phyloP scores from a whole-genome alignment of 2,113 vertebrate species.

The Pelvicachromis taeniatus region DNA sequence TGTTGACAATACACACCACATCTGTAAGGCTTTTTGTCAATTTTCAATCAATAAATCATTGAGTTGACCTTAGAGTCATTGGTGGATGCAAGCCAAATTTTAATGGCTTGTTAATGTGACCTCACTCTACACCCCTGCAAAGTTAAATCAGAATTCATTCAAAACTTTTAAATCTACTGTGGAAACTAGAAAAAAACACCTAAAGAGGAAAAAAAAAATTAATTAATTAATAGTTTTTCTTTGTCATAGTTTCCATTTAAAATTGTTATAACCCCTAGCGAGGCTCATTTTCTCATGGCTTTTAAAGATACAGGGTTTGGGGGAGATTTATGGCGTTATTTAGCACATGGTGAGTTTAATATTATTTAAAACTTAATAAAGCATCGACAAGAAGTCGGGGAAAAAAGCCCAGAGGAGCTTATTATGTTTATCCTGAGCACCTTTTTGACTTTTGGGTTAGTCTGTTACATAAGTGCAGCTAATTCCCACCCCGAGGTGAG shows the following conservation, averaged over 20 bases:
- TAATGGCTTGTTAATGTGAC: background rate
- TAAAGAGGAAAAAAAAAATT: background rate
- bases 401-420: background rate
- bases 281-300: background rate
- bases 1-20: background rate
- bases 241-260: background rate
- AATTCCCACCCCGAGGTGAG: constrained; percentile 40
- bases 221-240: background rate
- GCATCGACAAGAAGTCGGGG: background rate
- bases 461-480: constrained; percentile 14
- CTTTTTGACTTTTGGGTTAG: background rate
- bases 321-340: background rate
- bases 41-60: background rate
- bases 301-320: background rate
- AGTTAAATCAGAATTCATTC: background rate
- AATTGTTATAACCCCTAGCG: background rate
- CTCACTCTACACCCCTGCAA: background rate
- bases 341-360: background rate
- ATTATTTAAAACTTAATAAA: background rate
- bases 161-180: background rate
- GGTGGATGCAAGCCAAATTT: background rate
- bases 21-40: background rate
- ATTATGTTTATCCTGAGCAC: background rate
- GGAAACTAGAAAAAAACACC: background rate
- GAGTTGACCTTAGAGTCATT: background rate